Conservation (phyloP, 2,113 vertebrate species). For the Pycnonotus jocosus region DNA sequence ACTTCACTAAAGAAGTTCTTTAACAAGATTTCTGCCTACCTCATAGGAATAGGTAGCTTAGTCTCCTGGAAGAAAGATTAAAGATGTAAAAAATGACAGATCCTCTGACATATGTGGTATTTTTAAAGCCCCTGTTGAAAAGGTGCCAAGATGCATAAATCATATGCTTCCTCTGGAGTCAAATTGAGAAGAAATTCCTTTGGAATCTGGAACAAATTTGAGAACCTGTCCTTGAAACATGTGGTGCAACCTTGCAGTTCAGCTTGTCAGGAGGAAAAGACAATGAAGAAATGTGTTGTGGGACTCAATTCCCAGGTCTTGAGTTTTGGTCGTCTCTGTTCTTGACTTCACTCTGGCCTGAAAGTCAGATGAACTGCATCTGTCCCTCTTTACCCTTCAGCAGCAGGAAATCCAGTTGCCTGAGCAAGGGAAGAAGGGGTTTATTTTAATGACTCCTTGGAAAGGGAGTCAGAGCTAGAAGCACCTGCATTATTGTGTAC, state of each 20-base stretch:
- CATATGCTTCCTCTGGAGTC: background rate
- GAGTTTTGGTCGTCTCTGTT: background rate
- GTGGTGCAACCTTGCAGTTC: background rate
- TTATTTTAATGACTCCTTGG: background rate
- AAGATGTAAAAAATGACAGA: background rate
- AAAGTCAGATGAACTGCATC: background rate
- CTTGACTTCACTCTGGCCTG: background rate
- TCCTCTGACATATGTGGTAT: background rate
- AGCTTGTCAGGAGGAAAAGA: background rate
- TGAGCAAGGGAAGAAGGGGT: background rate
- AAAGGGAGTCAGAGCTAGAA: background rate
- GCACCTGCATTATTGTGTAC: background rate
- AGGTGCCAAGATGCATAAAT: background rate
- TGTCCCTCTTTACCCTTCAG: background rate
- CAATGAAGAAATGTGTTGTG: background rate
- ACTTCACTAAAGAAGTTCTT: background rate
- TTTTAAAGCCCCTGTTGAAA: background rate
- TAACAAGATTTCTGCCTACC: background rate
- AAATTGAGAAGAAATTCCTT: background rate
- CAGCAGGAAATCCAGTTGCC: background rate
- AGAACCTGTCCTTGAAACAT: background rate
- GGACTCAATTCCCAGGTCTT: rapidly evolving
- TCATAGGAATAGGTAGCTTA: background rate
- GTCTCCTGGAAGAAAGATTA: background rate
- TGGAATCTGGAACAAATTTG: background rate